Conservation (phyloP, 2,113 vertebrate species). For the Amia ocellicauda region DNA sequence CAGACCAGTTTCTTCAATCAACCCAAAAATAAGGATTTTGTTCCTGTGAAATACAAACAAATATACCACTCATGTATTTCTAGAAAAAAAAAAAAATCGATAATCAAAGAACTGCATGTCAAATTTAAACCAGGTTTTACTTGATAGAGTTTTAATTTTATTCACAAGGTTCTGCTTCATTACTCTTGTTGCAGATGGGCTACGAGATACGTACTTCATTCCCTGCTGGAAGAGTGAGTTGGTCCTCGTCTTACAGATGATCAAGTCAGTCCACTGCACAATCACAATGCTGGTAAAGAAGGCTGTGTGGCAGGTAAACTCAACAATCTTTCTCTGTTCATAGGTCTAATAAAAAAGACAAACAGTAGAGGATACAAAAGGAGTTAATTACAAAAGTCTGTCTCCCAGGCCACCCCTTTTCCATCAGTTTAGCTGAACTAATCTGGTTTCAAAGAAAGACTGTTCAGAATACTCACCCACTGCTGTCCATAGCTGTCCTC, state of each 20-base stretch:
- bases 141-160: too few relatives aligned
- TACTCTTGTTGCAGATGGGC: too few relatives aligned
- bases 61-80: too few relatives aligned
- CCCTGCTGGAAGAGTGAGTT: slow-evolving; percentile 90
- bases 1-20: slow-evolving; percentile 73
- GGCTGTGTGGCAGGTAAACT: slow-evolving; percentile 89
- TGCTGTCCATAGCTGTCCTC: slow-evolving; percentile 71
- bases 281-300: slow-evolving; percentile 89
- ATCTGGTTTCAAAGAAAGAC: rapidly evolving
- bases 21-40: slow-evolving; percentile 71
- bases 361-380: not conserved
- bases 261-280: slow-evolving; percentile 88
- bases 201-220: slow-evolving; percentile 90
- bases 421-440: not conserved
- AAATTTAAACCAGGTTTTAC: too few relatives aligned
- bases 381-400: too few relatives aligned
- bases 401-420: too few relatives aligned
- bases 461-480: slow-evolving; percentile 60
- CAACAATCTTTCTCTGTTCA: slow-evolving; percentile 86
- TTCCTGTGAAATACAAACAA: slow-evolving; percentile 47
- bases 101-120: not conserved
- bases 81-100: not conserved
- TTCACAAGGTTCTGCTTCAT: too few relatives aligned
- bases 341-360: slow-evolving; percentile 70
- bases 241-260: slow-evolving; percentile 89